A percentile compares a stretch with the other conserved stretches of the same genome.
These are phyloP conservation scores for Chironomus tepperi DNA, from an alignment of 1,140 invertebrate species.

Conservation along the genomic window DNA sequence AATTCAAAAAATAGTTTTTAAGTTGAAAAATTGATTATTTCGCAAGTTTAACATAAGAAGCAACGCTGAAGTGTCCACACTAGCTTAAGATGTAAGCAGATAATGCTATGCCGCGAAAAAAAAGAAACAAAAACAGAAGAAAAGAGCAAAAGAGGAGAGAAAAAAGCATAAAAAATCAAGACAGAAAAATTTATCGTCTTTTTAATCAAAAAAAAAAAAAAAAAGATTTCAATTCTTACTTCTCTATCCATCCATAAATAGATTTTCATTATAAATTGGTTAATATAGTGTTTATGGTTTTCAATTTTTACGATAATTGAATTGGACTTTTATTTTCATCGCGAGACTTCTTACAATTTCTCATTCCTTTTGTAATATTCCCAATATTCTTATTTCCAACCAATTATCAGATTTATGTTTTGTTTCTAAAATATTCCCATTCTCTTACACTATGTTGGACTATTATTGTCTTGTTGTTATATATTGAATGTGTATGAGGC, in stretches of 20 bases:
- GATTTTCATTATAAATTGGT: neutral
- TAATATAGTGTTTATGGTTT: conserved; percentile 14
- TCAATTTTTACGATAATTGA: conserved; percentile 22
- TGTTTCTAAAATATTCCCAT: neutral
- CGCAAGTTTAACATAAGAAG: too few species aligned
- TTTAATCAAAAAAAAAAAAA: neutral
- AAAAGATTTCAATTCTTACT: neutral
- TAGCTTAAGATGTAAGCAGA: too few species aligned
- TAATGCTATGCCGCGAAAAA: too few species aligned
- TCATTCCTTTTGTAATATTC: neutral
- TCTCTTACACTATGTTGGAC: neutral
- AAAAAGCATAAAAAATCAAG: too few species aligned
- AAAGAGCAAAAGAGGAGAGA: too few species aligned
- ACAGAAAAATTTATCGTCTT: neutral
- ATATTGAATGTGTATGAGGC: too few species aligned
- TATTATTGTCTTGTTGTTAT: too few species aligned
- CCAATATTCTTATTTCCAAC: neutral
- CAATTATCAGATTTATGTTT: conserved; percentile 15
- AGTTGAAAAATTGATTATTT: too few species aligned
- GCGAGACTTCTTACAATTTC: neutral
- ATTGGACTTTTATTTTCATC: conserved; percentile 20
- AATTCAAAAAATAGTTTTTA: too few species aligned
- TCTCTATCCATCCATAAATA: neutral
- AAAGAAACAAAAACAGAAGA: too few species aligned
- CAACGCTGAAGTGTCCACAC: too few species aligned